Evolutionary conservation across 2,888 invertebrate genomes (phyloP), one percentile per base, ranked within the genome.

Genomic region (Pandemis heparana): DNA sequence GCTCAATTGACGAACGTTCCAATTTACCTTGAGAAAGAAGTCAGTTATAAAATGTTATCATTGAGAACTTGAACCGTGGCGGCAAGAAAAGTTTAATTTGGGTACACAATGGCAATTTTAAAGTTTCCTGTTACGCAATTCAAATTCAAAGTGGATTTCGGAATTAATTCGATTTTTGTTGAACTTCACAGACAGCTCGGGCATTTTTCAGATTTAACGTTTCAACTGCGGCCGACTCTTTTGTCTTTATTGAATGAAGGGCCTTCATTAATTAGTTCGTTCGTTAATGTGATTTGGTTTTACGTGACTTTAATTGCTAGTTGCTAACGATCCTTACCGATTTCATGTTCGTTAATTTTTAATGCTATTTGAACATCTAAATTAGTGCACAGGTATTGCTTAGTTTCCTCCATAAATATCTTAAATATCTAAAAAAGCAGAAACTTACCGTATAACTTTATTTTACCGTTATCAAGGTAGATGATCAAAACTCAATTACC

Each of bases 131-230:
- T 88, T 87, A 86, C 84, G 82, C 83, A 86, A 87, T 88, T 87
- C 86, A 85, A 83, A 91, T 89, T 86, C 86, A 85, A 89, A 90
- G 86, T 87, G 85, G 87, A 89, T 90, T 90, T 87, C 80, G 79
- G 85, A 88, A 88, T 90, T 91, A 89, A 91, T 90, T 90, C 87
- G 82, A 88, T 89, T 89, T 88, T 87, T 87, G 84, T 86, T 81
- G 80, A 89, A 90, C 85, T 90, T 89, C 72, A 80, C 84, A 87
- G 89, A 88, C 89, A 78, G 82, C 75, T 75, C 74, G 77, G 80
- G 56, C 78, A 84, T 87, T 86, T 88, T 87, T 84, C 77, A 80
- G 81, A 84, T 85, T 86, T 82, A 82, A 83, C 82, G 75, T 85
- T 86, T 79, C 72, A 84, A 84, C 80, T 84, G 79, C 79, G 76